These are phyloP conservation scores for Pteronotus mesoamericanus DNA, from an alignment of 2,797 vertebrate genomes.

Conservation along the genomic window DNA sequence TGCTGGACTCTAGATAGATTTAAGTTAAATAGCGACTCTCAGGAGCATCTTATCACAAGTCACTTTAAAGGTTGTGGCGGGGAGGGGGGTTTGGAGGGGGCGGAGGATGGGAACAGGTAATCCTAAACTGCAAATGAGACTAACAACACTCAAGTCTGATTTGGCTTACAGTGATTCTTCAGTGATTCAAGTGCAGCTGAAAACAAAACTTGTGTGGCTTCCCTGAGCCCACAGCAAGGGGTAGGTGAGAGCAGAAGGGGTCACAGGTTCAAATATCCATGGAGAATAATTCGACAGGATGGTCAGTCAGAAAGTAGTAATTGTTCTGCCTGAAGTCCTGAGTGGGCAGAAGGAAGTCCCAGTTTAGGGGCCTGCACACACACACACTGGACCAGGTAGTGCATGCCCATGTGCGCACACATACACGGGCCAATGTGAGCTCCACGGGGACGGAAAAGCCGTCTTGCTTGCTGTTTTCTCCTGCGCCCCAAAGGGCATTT, in stretches of 20 bases:
- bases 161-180: not conserved
- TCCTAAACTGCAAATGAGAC: not conserved
- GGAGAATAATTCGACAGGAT: not conserved
- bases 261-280: not conserved
- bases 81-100: not conserved
- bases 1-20: conserved; percentile 15
- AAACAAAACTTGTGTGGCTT: not conserved
- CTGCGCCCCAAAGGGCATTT: accelerated
- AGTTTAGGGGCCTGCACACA: not conserved
- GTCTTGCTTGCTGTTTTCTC: not conserved
- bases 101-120: not conserved
- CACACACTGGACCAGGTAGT: accelerated
- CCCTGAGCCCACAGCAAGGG: not conserved
- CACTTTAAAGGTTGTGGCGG: not conserved
- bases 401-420: not conserved
- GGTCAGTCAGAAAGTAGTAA: not conserved
- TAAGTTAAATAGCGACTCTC: not conserved
- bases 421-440: accelerated
- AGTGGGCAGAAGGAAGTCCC: not conserved
- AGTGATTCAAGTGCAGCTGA: not conserved
- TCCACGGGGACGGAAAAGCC: not conserved
- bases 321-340: not conserved
- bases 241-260: not conserved
- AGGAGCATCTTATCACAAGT: not conserved
- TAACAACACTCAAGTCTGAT: not conserved